Evolutionary conservation across 2,888 invertebrate species (phyloP), one percentile per base, ranked within the genome.

Genomic region (Dendrolimus pini): DNA sequence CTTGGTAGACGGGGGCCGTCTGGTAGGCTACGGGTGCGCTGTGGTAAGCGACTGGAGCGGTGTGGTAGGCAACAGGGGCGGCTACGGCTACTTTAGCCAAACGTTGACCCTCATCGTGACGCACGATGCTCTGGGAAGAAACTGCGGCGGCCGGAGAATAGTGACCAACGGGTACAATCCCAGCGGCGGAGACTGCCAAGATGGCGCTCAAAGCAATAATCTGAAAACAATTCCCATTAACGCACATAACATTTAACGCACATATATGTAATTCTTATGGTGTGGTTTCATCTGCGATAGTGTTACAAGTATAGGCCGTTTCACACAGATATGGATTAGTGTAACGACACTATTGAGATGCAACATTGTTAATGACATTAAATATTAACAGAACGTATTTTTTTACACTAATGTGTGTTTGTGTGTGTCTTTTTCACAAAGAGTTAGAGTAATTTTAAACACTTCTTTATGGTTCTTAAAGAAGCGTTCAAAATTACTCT

Each of bases 121-220:
- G 87, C 61, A 84, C 80, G 56, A 89, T 85, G 71, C 83, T 84
- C 67, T 92, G 92, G 13, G 89, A 83, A 41, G 84, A 85, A 41
- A 88, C 84, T 1, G 85, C 85, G 2, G 71, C 80, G 9, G 84
- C 81, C 1, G 78, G 68, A 41, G 85, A 79, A 67, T 85, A 84
- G 70, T 89, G 89, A 53, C 77, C 72, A n/a, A 92, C 71, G 1
- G 82, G 71, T 61, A 85, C 61, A 47, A 86, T 76, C 56, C 84
- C 85, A 12, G 85, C 85, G 54, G 75, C 63, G 42, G 88, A 77
- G 52, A 91, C 78, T 52, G 85, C 83, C 70, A 88, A 63, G 60
- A 87, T 65, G 59, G 85, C 80, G 71, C 82, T 72, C 64, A 89
- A 55, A 55, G 75, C 68, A n/a, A 85, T 55, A 56, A 85, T 71